A percentile compares a stretch with the other conserved stretches of the same genome.
phyloP scores from a whole-genome alignment of 2,888 invertebrate genomes.

The Heteropelma amictum region DNA sequence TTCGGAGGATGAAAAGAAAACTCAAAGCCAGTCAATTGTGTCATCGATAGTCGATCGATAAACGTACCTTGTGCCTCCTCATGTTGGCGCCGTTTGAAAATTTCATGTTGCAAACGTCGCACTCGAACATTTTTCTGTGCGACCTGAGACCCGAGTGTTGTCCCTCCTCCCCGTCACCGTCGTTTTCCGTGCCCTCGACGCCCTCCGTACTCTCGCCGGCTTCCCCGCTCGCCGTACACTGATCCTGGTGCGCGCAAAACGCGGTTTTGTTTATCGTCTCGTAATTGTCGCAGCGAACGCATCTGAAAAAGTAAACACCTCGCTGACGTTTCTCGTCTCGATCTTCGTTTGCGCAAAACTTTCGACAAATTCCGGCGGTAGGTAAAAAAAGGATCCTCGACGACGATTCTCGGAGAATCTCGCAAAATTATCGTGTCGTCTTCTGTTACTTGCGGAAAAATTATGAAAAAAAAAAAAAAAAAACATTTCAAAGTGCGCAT shows the following conservation, averaged over 20 bases:
- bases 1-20: neutral
- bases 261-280: conserved; percentile 88
- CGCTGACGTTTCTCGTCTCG: no score
- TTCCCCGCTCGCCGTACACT: conserved; percentile 79
- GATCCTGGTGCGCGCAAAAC: conserved; percentile 87
- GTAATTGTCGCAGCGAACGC: conserved; percentile 90
- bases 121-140: conserved; percentile 93
- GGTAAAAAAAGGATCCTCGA: no score
- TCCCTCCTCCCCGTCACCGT: conserved; percentile 75
- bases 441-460: no score
- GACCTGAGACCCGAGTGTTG: conserved; percentile 79
- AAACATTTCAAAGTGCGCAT: no score
- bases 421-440: no score
- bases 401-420: no score
- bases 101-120: conserved; percentile 97
- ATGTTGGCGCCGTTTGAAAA: conserved; percentile 98
- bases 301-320: conserved; percentile 79
- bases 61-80: conserved; percentile 90
- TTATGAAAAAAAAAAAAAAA: neutral
- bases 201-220: conserved; percentile 74
- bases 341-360: no score
- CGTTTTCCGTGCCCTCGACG: conserved; percentile 78
- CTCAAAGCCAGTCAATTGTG: no score
- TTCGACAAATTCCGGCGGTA: no score
- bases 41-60: no score